A percentile compares a stretch with the other conserved stretches of the same genome.
Evolutionary conservation across 2,113 vertebrate species (phyloP).

Genomic region (Lipotes vexillifer): DNA sequence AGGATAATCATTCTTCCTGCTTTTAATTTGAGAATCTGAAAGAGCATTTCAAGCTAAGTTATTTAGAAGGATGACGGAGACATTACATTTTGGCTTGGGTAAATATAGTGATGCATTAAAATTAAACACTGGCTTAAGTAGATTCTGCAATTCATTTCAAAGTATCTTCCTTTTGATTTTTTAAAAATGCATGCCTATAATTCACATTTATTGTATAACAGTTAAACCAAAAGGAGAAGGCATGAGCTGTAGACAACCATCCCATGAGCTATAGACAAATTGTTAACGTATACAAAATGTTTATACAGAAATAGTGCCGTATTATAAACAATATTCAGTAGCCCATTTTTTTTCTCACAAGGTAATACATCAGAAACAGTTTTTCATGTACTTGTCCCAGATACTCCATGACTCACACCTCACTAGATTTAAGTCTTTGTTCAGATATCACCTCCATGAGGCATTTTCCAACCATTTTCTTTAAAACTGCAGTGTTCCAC

Average conservation of each 20-base stretch:
- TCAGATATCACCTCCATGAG: background rate
- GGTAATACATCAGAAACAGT: background rate
- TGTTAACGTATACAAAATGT: background rate
- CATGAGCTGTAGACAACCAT: background rate
- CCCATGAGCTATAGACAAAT: background rate
- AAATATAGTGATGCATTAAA: conserved; percentile 67
- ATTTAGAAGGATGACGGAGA: conserved; percentile 63
- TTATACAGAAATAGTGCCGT: background rate
- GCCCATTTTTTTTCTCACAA: background rate
- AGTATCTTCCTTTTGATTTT: conserved; percentile 44
- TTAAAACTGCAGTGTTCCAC: background rate
- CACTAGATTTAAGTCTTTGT: background rate
- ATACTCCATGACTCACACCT: background rate
- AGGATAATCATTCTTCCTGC: conserved; percentile 34
- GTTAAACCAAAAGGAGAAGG: conserved; percentile 3
- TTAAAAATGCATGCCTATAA: background rate
- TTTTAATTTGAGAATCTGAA: conserved; percentile 58
- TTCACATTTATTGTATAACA: conserved; percentile 34
- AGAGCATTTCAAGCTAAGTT: conserved; percentile 50
- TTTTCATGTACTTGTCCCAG: background rate
- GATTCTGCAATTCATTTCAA: conserved; percentile 53
- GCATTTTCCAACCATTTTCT: background rate
- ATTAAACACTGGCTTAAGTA: conserved; percentile 61
- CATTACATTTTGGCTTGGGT: conserved; percentile 66
- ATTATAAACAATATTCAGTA: background rate